Conservation (phyloP, 1,140 invertebrate species). For the Stenopsyche tienmushanensis region DNA sequence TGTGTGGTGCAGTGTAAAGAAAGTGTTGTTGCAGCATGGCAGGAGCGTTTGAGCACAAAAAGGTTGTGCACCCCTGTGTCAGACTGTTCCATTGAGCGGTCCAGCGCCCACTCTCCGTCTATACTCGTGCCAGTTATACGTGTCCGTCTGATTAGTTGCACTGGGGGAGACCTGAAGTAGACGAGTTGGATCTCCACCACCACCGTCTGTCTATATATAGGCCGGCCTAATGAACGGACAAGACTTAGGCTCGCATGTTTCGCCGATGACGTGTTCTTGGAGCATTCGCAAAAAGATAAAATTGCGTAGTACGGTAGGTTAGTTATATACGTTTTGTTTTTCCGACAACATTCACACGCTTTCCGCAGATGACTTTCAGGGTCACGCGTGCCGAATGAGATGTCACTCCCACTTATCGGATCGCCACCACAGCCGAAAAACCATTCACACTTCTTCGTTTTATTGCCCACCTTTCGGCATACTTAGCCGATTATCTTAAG, state of each 20-base stretch:
- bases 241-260: conserved; percentile 32
- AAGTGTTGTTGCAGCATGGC: too few relatives aligned
- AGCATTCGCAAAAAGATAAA: conserved; percentile 28
- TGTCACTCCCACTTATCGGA: neutral
- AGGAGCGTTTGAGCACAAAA: neutral
- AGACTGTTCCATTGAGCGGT: conserved; percentile 30
- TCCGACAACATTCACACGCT: conserved; percentile 8
- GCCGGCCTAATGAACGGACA: conserved; percentile 37
- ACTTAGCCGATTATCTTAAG: too few relatives aligned
- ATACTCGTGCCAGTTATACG: conserved; percentile 26
- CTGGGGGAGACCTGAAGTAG: conserved; percentile 14
- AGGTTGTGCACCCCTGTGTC: conserved; percentile 1
- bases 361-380: too few relatives aligned
- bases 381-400: neutral
- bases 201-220: conserved; percentile 15
- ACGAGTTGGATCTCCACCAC: conserved; percentile 9
- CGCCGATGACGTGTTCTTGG: conserved; percentile 33
- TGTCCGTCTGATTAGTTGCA: conserved; percentile 39
- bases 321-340: conserved; percentile 32
- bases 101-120: neutral
- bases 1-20: too few relatives aligned
- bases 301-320: conserved; percentile 38
- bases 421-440: too few relatives aligned
- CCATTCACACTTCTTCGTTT: neutral
- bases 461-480: neutral